These are phyloP conservation scores for Diadema setosum DNA, from an alignment of 35 echinoderm and acorn worm species.

Conservation along the genomic window DNA sequence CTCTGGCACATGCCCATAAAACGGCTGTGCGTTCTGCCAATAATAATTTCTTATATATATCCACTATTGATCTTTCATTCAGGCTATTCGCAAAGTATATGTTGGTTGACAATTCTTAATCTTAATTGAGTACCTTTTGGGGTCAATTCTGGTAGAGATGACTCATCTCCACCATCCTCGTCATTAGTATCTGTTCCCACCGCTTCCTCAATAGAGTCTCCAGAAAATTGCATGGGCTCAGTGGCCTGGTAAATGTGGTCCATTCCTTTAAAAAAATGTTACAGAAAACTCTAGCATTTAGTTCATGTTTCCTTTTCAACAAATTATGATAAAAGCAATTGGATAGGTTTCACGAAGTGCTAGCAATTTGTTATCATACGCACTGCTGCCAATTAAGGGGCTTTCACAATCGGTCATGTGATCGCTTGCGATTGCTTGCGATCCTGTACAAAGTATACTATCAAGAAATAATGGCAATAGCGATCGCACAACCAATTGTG, in stretches of 20 bases:
- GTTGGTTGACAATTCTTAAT: background rate
- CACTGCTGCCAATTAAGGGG: too few species aligned
- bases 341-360: too few species aligned
- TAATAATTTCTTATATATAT: background rate
- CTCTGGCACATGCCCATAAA: background rate
- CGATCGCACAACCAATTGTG: too few species aligned
- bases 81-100: background rate
- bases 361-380: too few species aligned
- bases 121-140: background rate
- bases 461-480: too few species aligned
- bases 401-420: too few species aligned
- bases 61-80: background rate
- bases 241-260: background rate
- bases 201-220: background rate
- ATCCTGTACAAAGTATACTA: too few species aligned
- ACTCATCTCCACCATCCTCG: background rate
- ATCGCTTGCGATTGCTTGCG: too few species aligned
- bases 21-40: background rate
- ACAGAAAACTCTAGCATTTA: background rate
- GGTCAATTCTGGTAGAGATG: background rate
- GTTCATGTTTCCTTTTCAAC: too few species aligned
- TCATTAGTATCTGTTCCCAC: background rate
- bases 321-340: too few species aligned
- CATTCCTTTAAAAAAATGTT: conserved; percentile 13
- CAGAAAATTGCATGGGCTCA: background rate